phyloP scores from a whole-genome alignment of 2,113 vertebrate genomes.

The Neodontobutis hainanensis region DNA sequence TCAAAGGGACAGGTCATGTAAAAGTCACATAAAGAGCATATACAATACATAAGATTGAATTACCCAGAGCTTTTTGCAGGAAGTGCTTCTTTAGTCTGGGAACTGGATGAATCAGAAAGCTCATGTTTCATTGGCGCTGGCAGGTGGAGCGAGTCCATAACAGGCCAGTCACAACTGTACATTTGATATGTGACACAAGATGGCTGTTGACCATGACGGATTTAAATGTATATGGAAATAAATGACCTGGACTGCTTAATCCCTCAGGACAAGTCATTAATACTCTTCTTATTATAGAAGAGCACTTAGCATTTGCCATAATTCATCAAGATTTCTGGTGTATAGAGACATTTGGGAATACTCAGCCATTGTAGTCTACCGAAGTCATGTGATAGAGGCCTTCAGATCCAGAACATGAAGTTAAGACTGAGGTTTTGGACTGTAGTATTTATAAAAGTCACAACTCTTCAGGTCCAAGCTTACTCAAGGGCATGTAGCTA shows the following conservation, averaged over 20 bases:
- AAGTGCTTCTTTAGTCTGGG: slow-evolving; percentile 1
- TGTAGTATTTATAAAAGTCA: too few relatives aligned
- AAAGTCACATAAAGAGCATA: slow-evolving; percentile 1
- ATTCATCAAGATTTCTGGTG: neutral
- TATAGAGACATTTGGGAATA: neutral
- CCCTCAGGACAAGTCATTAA: neutral
- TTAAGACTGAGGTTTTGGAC: too few relatives aligned
- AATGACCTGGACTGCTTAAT: neutral
- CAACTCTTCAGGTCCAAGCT: too few relatives aligned
- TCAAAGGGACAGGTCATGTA: neutral
- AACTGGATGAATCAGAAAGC: neutral
- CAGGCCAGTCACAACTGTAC: neutral
- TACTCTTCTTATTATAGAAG: neutral
- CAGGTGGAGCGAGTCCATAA: slow-evolving; percentile 3
- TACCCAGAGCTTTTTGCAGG: neutral
- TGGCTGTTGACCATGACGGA: neutral
- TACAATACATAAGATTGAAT: neutral
- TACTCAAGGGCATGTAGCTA: neutral
- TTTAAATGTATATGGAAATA: neutral
- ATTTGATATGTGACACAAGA: neutral
- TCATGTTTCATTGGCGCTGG: neutral
- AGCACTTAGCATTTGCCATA: neutral
- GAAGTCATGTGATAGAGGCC: neutral
- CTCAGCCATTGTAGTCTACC: neutral
- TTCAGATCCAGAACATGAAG: too few relatives aligned